Percentiles rank a stretch among this genome's conserved stretches.
These are phyloP conservation scores for Sinelater perroti DNA, from an alignment of 2,888 invertebrate species.

Conservation along the genomic window DNA sequence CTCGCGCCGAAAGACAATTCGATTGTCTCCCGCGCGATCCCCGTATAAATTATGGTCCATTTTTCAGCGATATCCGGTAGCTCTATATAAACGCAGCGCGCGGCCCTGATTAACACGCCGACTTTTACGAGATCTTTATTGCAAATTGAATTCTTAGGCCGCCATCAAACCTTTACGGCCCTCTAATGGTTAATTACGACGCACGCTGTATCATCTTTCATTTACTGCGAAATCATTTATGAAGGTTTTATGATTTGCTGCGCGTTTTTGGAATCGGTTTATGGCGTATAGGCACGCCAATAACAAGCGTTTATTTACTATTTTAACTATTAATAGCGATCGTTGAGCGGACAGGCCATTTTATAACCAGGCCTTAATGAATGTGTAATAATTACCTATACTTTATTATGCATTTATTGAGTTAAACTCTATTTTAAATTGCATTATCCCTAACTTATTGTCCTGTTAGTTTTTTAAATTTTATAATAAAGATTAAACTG, in stretches of 20 bases:
- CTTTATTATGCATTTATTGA: too few species aligned
- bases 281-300: too few species aligned
- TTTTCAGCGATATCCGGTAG: slow-evolving; percentile 35
- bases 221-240: slow-evolving; percentile 24
- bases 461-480: too few species aligned
- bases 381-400: too few species aligned
- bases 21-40: slow-evolving; percentile 24
- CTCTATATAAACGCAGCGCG: slow-evolving; percentile 30
- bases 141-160: slow-evolving; percentile 40
- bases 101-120: slow-evolving; percentile 32
- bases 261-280: background rate
- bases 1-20: slow-evolving; percentile 30
- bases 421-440: too few species aligned
- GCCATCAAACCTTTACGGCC: slow-evolving; percentile 31
- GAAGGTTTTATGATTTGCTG: background rate
- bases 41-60: slow-evolving; percentile 33
- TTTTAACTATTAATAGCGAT: too few species aligned
- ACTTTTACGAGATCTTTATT: slow-evolving; percentile 42
- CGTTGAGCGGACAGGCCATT: too few species aligned
- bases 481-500: too few species aligned
- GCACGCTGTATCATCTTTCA: slow-evolving; percentile 23
- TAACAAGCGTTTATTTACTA: too few species aligned
- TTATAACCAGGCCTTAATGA: too few species aligned
- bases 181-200: slow-evolving; percentile 37
- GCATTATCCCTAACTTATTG: too few species aligned